Conservation (phyloP, 1,140 invertebrate genomes). For the Drosophila parvula region DNA sequence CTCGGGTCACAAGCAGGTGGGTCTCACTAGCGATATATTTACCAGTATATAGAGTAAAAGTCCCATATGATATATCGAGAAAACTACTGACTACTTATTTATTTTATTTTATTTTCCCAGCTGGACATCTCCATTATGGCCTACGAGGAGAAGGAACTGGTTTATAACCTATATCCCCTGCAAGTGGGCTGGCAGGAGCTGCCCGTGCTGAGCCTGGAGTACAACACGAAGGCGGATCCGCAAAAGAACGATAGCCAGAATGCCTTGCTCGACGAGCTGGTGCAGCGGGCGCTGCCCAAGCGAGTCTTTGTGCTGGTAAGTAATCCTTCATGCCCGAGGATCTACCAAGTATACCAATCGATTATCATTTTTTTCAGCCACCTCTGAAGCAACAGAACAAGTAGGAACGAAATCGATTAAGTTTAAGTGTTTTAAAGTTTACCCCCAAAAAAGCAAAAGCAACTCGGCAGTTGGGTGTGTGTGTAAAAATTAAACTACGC, state of each 20-base stretch:
- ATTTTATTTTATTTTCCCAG: conserved; percentile 17
- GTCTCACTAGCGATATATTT: too few species aligned
- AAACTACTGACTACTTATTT: neutral
- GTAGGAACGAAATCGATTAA: conserved; percentile 47
- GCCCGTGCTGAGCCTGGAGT: conserved; percentile 76
- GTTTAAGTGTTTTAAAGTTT: conserved; percentile 74
- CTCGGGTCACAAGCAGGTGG: conserved; percentile 82
- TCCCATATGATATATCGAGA: too few species aligned
- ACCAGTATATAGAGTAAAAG: neutral
- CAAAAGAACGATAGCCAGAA: conserved; percentile 77
- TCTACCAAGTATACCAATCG: neutral
- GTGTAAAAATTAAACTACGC: conserved; percentile 62
- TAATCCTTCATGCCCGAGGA: neutral
- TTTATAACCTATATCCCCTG: conserved; percentile 82
- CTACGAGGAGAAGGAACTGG: conserved; percentile 75
- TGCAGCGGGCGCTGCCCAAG: conserved; percentile 81
- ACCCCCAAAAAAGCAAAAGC: conserved; percentile 32
- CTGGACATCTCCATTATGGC: conserved; percentile 82
- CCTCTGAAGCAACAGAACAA: conserved; percentile 76
- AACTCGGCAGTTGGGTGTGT: conserved; percentile 11
- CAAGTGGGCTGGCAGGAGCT: conserved; percentile 83
- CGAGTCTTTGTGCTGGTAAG: conserved; percentile 83
- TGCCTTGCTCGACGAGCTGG: conserved; percentile 72
- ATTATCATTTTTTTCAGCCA: conserved; percentile 40
- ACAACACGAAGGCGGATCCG: conserved; percentile 80